Conservation (phyloP, 2,797 vertebrate species). For the Poecilia wingei region DNA sequence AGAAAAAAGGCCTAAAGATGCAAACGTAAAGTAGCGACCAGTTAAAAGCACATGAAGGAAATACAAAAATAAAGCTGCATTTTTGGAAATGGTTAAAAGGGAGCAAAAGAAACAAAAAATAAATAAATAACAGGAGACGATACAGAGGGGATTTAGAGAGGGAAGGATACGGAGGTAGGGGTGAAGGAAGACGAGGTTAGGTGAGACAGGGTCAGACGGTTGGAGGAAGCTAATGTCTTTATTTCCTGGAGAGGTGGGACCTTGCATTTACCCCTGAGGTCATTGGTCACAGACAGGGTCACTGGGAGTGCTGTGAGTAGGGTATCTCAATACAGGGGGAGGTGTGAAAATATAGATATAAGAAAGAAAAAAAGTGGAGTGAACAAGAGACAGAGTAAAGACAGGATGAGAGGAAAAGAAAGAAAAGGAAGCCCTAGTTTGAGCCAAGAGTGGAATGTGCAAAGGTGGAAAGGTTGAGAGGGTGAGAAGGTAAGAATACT, state of each 20-base stretch:
- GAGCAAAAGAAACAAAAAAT: constrained; percentile 35
- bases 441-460: constrained; percentile 65
- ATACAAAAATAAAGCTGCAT: constrained; percentile 11
- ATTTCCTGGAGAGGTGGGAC: constrained; percentile 81
- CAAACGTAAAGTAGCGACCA: not conserved
- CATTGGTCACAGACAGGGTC: constrained; percentile 80
- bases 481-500: constrained; percentile 61
- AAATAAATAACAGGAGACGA: constrained; percentile 33
- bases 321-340: constrained; percentile 61
- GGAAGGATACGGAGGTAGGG: constrained; percentile 45
- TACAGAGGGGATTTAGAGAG: constrained; percentile 67
- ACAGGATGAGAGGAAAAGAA: constrained; percentile 45
- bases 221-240: constrained; percentile 81
- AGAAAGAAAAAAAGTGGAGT: constrained; percentile 41
- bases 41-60: not conserved
- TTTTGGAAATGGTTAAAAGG: constrained; percentile 35
- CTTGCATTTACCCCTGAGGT: constrained; percentile 80
- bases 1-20: not conserved
- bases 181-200: constrained; percentile 60
- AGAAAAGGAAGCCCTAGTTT: constrained; percentile 64
- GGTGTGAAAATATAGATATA: constrained; percentile 62
- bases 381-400: constrained; percentile 51
- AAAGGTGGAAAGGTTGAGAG: constrained; percentile 70
- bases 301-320: constrained; percentile 59
- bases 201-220: constrained; percentile 74